phyloP scores from a whole-genome alignment of 2,797 vertebrate genomes.

The Pseudochromis fuscus region DNA sequence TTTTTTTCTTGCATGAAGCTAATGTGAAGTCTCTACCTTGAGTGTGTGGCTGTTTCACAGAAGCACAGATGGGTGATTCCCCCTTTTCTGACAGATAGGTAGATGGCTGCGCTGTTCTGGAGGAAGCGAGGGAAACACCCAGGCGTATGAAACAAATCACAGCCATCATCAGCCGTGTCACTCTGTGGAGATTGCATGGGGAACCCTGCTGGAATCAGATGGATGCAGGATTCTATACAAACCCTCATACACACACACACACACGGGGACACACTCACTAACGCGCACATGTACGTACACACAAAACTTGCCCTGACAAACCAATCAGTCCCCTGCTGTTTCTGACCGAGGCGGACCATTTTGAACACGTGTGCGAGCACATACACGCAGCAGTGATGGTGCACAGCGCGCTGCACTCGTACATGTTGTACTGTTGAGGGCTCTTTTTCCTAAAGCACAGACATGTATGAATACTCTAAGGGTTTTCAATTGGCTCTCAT shows the following conservation, averaged over 20 bases:
- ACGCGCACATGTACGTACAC: slow-evolving; percentile 16
- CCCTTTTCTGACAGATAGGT: slow-evolving; percentile 54
- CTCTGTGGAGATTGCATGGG: slow-evolving; percentile 64
- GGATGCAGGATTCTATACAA: slow-evolving; percentile 56
- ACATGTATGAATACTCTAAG: slow-evolving; percentile 62
- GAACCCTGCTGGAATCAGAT: slow-evolving; percentile 74
- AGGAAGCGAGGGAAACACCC: slow-evolving; percentile 73
- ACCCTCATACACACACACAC: slow-evolving; percentile 36
- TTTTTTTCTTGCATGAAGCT: neutral
- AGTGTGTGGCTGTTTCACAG: slow-evolving; percentile 19
- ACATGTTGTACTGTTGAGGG: slow-evolving; percentile 39
- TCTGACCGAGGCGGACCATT: slow-evolving; percentile 50
- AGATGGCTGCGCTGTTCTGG: slow-evolving; percentile 40
- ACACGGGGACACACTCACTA: neutral
- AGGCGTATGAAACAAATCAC: slow-evolving; percentile 66
- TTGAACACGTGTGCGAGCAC: slow-evolving; percentile 13
- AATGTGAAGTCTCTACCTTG: slow-evolving; percentile 24
- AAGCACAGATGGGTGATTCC: slow-evolving; percentile 68
- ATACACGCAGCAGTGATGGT: slow-evolving; percentile 12
- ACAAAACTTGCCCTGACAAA: slow-evolving; percentile 34
- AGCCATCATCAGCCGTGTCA: slow-evolving; percentile 70
- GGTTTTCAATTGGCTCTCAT: slow-evolving; percentile 67
- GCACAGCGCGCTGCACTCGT: slow-evolving; percentile 6
- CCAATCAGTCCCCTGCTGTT: slow-evolving; percentile 69
- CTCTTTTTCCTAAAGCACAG: slow-evolving; percentile 45